Percentiles rank a stretch among this genome's conserved stretches.
phyloP scores from a whole-genome alignment of 2,888 invertebrate species.

The Hyles lineata region DNA sequence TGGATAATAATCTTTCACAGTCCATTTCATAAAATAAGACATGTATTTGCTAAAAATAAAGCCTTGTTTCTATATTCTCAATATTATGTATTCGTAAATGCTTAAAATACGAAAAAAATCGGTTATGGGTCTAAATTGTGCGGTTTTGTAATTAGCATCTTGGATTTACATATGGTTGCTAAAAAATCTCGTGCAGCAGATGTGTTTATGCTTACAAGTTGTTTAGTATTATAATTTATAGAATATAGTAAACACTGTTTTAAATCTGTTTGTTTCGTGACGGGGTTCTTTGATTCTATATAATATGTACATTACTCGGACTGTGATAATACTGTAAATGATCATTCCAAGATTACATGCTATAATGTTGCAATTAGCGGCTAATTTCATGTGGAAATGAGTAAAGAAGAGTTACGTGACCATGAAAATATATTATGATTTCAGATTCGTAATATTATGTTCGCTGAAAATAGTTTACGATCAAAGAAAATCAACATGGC shows the following conservation, averaged over 20 bases:
- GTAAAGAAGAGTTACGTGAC: constrained; percentile 47
- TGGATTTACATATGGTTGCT: neutral
- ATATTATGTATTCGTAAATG: too few relatives aligned
- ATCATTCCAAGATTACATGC: constrained; percentile 34
- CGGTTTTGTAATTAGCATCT: neutral
- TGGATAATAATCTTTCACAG: too few relatives aligned
- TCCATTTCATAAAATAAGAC: too few relatives aligned
- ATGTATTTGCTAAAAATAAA: too few relatives aligned
- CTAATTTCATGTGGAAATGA: constrained; percentile 27
- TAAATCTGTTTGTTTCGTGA: neutral
- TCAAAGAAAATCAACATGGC: constrained; percentile 54
- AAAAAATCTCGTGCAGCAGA: neutral
- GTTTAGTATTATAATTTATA: neutral
- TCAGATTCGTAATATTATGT: constrained; percentile 67
- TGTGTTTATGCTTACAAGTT: neutral
- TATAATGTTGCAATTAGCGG: neutral
- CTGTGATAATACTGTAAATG: constrained; percentile 1
- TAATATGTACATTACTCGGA: neutral
- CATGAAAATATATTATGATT: constrained; percentile 48
- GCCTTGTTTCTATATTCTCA: too few relatives aligned
- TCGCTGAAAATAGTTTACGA: constrained; percentile 54
- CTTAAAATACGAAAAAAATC: too few relatives aligned
- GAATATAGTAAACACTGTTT: neutral
- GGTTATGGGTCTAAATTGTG: too few relatives aligned
- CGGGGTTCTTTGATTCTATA: constrained; percentile 1